Conservation (phyloP, 2,797 vertebrate genomes). For the Silurus aristotelis region DNA sequence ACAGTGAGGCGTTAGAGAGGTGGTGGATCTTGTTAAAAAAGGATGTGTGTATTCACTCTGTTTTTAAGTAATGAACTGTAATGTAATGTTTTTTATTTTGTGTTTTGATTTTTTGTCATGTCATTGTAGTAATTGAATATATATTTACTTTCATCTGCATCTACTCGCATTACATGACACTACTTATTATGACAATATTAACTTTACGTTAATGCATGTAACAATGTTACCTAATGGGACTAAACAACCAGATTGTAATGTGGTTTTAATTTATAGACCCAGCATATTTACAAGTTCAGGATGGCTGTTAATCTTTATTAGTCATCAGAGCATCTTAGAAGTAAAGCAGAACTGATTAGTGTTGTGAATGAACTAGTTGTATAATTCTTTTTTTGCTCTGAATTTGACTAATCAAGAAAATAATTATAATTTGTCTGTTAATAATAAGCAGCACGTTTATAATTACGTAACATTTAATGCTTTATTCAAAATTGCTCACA, state of each 20-base stretch:
- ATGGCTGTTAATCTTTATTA: not conserved
- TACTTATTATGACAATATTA: too few species aligned
- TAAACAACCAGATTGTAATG: not conserved
- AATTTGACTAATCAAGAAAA: not conserved
- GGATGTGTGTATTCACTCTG: not conserved
- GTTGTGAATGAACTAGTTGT: not conserved
- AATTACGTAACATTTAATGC: not conserved
- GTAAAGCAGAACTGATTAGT: not conserved
- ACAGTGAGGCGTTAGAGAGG: not conserved
- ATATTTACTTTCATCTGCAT: too few species aligned
- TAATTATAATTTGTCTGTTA: not conserved
- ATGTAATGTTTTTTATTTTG: too few species aligned
- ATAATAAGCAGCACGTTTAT: not conserved
- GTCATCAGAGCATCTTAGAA: not conserved
- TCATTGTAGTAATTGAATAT: too few species aligned
- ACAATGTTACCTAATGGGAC: not conserved
- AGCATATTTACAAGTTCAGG: not conserved
- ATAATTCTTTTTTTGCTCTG: not conserved
- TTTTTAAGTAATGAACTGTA: not conserved
- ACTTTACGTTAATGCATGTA: too few species aligned
- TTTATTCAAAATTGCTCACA: not conserved
- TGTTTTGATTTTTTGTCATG: too few species aligned
- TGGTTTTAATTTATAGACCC: not conserved
- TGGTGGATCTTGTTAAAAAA: not conserved
- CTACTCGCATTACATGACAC: too few species aligned